phyloP scores from a whole-genome alignment of 1,140 invertebrate species.

The Acromyrmex heyeri region DNA sequence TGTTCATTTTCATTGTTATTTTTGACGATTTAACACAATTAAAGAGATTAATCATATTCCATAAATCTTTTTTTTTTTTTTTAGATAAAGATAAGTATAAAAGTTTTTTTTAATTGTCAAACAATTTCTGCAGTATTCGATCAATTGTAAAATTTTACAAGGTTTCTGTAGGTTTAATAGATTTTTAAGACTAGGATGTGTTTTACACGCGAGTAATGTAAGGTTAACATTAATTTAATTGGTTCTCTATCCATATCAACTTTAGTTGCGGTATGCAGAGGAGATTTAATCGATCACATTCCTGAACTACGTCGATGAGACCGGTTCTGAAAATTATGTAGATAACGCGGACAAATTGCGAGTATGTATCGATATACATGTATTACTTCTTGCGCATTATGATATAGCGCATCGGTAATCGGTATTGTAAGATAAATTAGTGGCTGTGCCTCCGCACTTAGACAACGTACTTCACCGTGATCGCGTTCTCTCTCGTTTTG shows the following conservation, averaged over 20 bases:
- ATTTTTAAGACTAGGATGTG: not conserved
- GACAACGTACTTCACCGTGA: constrained; percentile 31
- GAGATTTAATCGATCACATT: not conserved
- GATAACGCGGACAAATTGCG: constrained; percentile 26
- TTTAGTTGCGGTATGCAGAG: not conserved
- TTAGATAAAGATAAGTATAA: not conserved
- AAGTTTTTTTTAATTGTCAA: not conserved
- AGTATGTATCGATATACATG: constrained; percentile 6
- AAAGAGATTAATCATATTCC: too few species aligned
- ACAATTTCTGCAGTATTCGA: not conserved
- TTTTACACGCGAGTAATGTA: not conserved
- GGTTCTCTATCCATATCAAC: not conserved
- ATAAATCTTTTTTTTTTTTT: not conserved
- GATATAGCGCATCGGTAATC: constrained; percentile 19
- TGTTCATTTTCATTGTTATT: too few species aligned
- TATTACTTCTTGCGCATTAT: constrained; percentile 29
- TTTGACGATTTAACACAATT: too few species aligned
- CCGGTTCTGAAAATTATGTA: constrained; percentile 24
- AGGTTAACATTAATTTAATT: not conserved
- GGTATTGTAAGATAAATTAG: constrained; percentile 47
- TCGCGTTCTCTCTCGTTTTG: constrained; percentile 42
- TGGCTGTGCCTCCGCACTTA: constrained; percentile 71
- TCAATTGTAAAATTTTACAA: not conserved
- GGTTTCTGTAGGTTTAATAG: not conserved
- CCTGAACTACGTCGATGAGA: constrained; percentile 19